A percentile compares a stretch with the other conserved stretches of the same genome.
These are phyloP conservation scores for Ellobius talpinus DNA, from an alignment of 2,113 vertebrate genomes.

Conservation along the genomic window DNA sequence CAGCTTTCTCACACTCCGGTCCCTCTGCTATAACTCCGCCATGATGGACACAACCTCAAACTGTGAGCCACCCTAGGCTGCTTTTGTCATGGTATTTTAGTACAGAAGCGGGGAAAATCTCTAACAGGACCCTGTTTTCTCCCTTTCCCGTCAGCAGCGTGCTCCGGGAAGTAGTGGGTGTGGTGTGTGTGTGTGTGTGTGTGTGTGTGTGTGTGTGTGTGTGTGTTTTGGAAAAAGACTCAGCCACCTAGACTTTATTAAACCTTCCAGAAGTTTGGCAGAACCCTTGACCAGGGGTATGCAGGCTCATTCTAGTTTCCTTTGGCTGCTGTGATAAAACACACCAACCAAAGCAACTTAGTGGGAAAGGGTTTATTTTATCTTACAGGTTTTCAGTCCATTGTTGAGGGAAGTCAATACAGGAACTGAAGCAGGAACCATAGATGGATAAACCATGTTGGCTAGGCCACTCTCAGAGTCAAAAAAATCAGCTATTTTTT, in stretches of 20 bases:
- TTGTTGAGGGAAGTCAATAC: background rate
- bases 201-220: too few relatives aligned
- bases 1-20: background rate
- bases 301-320: background rate
- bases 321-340: background rate
- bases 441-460: background rate
- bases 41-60: background rate
- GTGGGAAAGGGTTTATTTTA: background rate
- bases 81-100: background rate
- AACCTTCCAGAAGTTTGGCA: background rate
- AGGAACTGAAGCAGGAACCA: background rate
- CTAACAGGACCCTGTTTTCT: background rate
- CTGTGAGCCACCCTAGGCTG: background rate
- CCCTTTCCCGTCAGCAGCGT: rapidly evolving
- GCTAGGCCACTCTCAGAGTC: background rate
- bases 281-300: rapidly evolving
- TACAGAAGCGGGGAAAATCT: background rate
- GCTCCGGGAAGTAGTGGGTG: background rate
- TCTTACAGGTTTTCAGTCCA: background rate
- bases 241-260: background rate
- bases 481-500: background rate
- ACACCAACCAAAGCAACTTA: background rate
- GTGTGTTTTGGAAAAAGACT: background rate
- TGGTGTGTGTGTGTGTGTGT: too few relatives aligned
- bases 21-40: background rate